Conservation (phyloP, 1,140 invertebrate species). For the Andrena cerasifolii region DNA sequence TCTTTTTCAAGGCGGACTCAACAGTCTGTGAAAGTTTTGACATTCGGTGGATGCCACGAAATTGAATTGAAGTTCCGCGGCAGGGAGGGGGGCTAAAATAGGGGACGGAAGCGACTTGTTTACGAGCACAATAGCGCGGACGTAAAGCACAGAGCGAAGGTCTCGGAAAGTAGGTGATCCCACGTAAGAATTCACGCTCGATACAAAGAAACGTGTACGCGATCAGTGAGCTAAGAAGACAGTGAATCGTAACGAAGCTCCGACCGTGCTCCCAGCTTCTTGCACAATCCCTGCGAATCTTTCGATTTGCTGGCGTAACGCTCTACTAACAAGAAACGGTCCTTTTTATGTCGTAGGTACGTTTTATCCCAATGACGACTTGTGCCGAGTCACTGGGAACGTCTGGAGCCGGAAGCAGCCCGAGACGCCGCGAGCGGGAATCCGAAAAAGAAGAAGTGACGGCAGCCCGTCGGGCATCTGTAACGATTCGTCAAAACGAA, state of each 20-base stretch:
- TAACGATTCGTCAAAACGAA: constrained; percentile 12
- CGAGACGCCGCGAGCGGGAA: constrained; percentile 16
- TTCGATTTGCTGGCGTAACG: constrained; percentile 32
- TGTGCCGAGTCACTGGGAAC: constrained; percentile 1
- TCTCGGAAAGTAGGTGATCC: constrained; percentile 49
- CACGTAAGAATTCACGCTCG: constrained; percentile 16
- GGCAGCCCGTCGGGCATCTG: background rate
- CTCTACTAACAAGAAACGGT: constrained; percentile 34
- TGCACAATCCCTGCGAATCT: constrained; percentile 19
- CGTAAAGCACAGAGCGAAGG: constrained; percentile 28
- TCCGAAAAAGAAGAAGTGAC: constrained; percentile 11
- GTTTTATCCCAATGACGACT: background rate
- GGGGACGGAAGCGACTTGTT: constrained; percentile 41
- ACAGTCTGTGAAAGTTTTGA: too few relatives aligned
- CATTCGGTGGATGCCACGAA: too few relatives aligned
- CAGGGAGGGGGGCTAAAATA: constrained; percentile 12
- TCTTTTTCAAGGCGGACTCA: too few relatives aligned
- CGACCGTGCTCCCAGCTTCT: background rate
- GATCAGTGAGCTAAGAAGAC: constrained; percentile 4
- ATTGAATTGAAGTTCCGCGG: background rate
- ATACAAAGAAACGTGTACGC: constrained; percentile 2
- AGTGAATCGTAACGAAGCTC: constrained; percentile 14
- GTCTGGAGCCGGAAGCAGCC: constrained; percentile 13
- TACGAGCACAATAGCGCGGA: constrained; percentile 23
- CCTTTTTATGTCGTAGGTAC: background rate